Evolutionary conservation across 2,888 invertebrate species (phyloP).

Genomic region (Drosophila longiperda): DNA sequence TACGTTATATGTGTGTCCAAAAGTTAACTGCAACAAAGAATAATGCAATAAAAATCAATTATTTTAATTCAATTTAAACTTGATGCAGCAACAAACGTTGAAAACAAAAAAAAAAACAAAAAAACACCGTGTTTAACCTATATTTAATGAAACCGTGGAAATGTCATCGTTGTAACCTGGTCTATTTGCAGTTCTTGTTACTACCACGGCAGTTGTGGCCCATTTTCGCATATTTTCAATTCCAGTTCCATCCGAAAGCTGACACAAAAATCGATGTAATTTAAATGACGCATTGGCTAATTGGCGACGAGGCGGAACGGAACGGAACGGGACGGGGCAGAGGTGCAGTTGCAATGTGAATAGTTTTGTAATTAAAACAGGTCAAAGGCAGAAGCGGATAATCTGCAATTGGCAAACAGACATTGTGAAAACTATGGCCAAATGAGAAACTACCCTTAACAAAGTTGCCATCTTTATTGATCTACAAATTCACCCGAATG

Average conservation of each 20-base stretch:
- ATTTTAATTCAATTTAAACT: slow-evolving; percentile 77
- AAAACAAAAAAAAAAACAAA: neutral
- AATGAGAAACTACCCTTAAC: slow-evolving; percentile 1
- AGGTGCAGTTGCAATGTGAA: slow-evolving; percentile 3
- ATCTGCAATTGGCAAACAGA: slow-evolving; percentile 7
- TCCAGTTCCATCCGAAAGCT: slow-evolving; percentile 28
- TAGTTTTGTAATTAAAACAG: slow-evolving; percentile 16
- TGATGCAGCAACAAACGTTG: slow-evolving; percentile 34
- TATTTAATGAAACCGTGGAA: slow-evolving; percentile 70
- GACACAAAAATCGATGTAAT: slow-evolving; percentile 63
- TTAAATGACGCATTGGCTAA: slow-evolving; percentile 42
- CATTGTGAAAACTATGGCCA: neutral
- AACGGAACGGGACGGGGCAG: neutral
- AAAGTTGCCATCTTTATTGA: neutral
- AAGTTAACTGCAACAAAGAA: slow-evolving; percentile 66
- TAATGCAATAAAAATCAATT: slow-evolving; percentile 69
- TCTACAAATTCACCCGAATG: neutral
- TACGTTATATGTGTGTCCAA: slow-evolving; percentile 48
- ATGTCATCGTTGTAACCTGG: slow-evolving; percentile 27
- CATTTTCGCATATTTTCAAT: slow-evolving; percentile 10
- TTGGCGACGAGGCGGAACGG: slow-evolving; percentile 1
- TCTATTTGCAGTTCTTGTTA: slow-evolving; percentile 29
- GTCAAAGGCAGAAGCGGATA: slow-evolving; percentile 14
- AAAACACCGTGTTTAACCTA: slow-evolving; percentile 28
- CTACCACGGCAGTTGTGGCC: slow-evolving; percentile 17